Evolutionary conservation across 2,888 invertebrate genomes (phyloP), one percentile per base, ranked within the genome.

Genomic region (Pristionchus arcanus): DNA sequence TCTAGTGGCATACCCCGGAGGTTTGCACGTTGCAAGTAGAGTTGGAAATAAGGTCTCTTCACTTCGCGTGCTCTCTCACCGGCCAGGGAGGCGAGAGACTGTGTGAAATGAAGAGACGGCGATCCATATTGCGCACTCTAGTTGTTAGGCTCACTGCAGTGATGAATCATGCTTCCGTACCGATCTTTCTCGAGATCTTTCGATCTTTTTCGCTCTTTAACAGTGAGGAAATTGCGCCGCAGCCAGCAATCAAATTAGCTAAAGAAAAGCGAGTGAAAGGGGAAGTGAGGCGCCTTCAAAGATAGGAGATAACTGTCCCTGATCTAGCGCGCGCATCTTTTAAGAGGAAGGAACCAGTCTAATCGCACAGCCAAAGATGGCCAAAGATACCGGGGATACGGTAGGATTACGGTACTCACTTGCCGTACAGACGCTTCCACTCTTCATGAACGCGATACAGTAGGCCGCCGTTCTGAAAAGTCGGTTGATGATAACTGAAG

Each of bases 371-470:
- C 9, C 42, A 49, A 34, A 16, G 71, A 71, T 71, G 21, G 34
- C 28, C 28, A 31, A 34, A 34, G 71, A 34, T 71, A 34, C 2
- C 2, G 28, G 71, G 34, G 42, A 16, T 74, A 34, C 19, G 37
- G 74, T 37, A 21, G 19, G 21, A 74, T 34, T 37, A 77, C 34
- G 31, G 25, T 25, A 68, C 87, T 37, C 68, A 87, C 87, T 87
- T 87, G 66, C 87, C 87, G 31, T 87, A 87, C 68, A 87, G 25
- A 28, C 87, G 68, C 53, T 87, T 87, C 87, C 87, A 87, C 53
- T 87, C 87, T 34, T 87, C 87, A 25, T 87, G 87, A 0, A 87
- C 87, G 31, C 87, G 87, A 31, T 87, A 87, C 49, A 87, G 87
- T 68, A 87, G 31, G 3, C 49, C 25, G 66, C 68, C 87, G 49